Evolutionary conservation across 92 coral and sea anemone genomes (phyloP).

Genomic region (Parazoanthus atlanticus): DNA sequence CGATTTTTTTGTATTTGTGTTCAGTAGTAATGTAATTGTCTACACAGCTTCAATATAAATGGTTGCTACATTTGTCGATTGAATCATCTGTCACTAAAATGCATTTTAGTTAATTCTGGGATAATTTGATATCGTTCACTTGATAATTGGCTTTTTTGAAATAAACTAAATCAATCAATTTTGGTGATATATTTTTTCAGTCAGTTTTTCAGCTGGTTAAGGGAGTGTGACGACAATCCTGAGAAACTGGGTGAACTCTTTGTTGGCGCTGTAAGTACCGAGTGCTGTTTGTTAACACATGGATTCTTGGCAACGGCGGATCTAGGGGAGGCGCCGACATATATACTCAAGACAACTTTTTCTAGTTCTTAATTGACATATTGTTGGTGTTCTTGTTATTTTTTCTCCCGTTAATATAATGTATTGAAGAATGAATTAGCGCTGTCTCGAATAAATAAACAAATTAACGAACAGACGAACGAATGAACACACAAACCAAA

Average conservation of each 20-base stretch:
- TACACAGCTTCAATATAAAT: no score
- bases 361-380: no score
- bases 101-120: neutral
- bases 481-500: no score
- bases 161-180: neutral
- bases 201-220: slow-evolving; percentile 56
- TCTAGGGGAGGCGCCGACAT: no score
- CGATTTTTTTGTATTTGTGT: no score
- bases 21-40: no score
- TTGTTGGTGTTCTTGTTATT: neutral
- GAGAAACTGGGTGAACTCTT: slow-evolving; percentile 72
- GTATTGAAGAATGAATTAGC: neutral
- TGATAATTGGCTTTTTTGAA: neutral
- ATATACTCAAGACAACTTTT: no score
- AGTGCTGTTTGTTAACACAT: neutral
- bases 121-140: no score
- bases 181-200: slow-evolving; percentile 45
- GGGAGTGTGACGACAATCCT: slow-evolving; percentile 80
- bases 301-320: no score
- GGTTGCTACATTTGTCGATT: no score
- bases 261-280: slow-evolving; percentile 56
- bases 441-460: no score
- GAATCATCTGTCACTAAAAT: neutral
- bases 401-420: neutral
- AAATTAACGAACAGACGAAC: no score